Conservation (phyloP, 2,797 vertebrate genomes). For the Otolemur crassicaudatus region DNA sequence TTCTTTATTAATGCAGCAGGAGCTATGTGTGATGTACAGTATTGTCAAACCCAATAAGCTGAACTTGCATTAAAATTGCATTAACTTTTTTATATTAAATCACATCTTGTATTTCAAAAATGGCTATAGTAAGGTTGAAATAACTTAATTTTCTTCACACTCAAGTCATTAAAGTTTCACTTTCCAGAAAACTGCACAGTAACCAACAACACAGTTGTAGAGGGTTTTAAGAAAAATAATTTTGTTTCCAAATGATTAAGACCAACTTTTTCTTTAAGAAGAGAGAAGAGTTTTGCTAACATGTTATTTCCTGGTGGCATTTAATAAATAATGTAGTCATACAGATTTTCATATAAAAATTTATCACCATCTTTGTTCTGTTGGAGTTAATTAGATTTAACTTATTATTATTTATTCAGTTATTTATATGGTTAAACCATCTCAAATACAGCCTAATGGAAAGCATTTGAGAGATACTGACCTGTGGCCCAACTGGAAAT, state of each 20-base stretch:
- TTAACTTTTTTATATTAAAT: constrained; percentile 83
- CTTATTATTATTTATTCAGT: constrained; percentile 75
- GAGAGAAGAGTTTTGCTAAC: constrained; percentile 58
- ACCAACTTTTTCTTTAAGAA: constrained; percentile 55
- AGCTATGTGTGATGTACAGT: constrained; percentile 80
- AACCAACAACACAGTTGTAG: constrained; percentile 5
- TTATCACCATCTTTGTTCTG: constrained; percentile 67
- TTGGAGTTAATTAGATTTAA: constrained; percentile 74
- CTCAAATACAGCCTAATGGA: neutral
- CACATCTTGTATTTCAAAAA: constrained; percentile 80
- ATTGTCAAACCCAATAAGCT: constrained; percentile 83
- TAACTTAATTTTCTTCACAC: constrained; percentile 80
- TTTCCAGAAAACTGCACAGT: constrained; percentile 70
- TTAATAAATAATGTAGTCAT: constrained; percentile 77
- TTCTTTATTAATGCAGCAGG: constrained; percentile 81
- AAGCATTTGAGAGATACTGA: constrained; percentile 86
- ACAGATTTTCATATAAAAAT: constrained; percentile 66
- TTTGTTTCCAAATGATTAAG: constrained; percentile 68
- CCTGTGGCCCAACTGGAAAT: constrained; percentile 96
- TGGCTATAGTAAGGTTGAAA: constrained; percentile 74
- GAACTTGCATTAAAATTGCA: constrained; percentile 85
- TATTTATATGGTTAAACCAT: constrained; percentile 59
- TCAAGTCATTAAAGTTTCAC: constrained; percentile 76
- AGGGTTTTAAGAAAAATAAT: constrained; percentile 20
- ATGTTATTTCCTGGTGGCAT: constrained; percentile 37